phyloP scores from a whole-genome alignment of 2,113 vertebrate genomes.

The Phodopus roborovskii region DNA sequence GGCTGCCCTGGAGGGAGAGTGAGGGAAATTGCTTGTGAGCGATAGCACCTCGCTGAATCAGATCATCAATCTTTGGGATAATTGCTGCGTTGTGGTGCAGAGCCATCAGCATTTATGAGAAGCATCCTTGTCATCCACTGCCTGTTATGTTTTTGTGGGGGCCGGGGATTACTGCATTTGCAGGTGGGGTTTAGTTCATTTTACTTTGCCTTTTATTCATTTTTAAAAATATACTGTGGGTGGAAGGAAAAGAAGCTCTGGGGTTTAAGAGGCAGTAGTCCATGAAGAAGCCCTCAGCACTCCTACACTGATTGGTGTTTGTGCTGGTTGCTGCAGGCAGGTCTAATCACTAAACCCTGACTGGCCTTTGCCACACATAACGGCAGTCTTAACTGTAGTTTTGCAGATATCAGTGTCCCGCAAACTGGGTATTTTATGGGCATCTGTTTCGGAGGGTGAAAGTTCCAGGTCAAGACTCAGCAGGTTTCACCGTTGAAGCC shows the following conservation, averaged over 20 bases:
- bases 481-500: neutral
- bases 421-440: neutral
- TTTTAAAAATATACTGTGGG: neutral
- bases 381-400: neutral
- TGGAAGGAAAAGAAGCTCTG: neutral
- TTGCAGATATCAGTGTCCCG: neutral
- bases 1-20: slow-evolving; percentile 40
- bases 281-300: neutral
- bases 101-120: neutral
- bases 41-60: slow-evolving; percentile 28
- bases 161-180: neutral
- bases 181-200: neutral
- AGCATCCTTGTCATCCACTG: neutral
- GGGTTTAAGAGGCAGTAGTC: neutral
- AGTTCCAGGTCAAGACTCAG: neutral
- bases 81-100: slow-evolving; percentile 48
- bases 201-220: neutral
- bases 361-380: neutral
- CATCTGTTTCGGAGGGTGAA: neutral
- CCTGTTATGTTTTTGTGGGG: neutral
- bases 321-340: neutral
- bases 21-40: slow-evolving; percentile 37
- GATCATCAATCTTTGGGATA: slow-evolving; percentile 55
- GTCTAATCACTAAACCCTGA: neutral
- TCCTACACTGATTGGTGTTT: neutral